Evolutionary conservation across 2,113 vertebrate species (phyloP), one percentile per base, ranked within the genome.

Genomic region (Dryoscopus gambensis): DNA sequence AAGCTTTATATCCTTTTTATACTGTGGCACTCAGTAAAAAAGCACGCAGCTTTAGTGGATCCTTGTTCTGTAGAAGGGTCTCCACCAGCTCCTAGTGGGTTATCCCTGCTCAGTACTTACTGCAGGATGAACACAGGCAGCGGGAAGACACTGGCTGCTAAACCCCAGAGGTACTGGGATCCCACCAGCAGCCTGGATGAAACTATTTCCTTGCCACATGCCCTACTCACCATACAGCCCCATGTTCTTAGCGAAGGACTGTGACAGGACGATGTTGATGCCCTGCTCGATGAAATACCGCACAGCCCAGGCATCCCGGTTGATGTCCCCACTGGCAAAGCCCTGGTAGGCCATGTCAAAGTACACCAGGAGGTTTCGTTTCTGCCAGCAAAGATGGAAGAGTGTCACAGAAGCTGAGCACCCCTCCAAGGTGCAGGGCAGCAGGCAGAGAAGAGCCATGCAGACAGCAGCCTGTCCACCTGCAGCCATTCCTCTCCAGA

Each of bases 281-380:
- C 99, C 99, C 96, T 99, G 98, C 28, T 99, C 99, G 3, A 99
- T 98, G 98, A 99, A 99, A 97, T 99, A 60, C 35, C 99, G 99
- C 80, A 99, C 98, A 12, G 99, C 99, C 99, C 99, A 99, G 69
- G 99, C 99, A 2, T 99, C 99, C 46, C 98, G 98, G 93, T 99
- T 97, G 21, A 99, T 99, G 93, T 99, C 99, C 18, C 99, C 99
- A 2, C 99, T 99, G 78, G 99, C 99, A 74, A 99, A 99, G 90
- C 99, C 99, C 97, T 99, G 99, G 92, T 99, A 99, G 40, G 99
- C 99, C 99, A 99, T 99, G 97, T 99, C 99, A 23, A 99, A 99
- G 97, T 99, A 99, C 19, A 98, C 98, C 0, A 99, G 98, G 86
- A 99, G 98, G 69, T 99, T 99, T 91, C 98, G 98, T 98, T 99